Evolutionary conservation across 1,140 invertebrate species (phyloP).

Genomic region (Brachystomella parvula): DNA sequence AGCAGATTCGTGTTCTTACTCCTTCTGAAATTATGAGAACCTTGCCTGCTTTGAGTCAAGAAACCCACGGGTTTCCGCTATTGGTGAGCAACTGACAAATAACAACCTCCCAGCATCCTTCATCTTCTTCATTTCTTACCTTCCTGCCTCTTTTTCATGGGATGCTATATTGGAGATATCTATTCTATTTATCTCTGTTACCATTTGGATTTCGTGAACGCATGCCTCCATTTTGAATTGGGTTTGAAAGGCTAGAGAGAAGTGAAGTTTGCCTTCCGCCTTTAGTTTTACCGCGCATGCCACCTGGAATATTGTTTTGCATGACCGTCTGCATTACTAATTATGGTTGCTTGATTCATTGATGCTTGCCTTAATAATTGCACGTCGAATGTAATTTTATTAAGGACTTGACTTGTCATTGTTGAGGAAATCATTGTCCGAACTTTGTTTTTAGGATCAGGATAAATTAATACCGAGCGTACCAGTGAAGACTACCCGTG

Average conservation of each 20-base stretch:
- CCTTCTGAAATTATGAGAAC: slow-evolving; percentile 79
- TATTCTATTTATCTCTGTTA: not conserved
- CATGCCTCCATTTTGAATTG: not conserved
- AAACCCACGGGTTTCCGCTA: slow-evolving; percentile 21
- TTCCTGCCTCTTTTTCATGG: not conserved
- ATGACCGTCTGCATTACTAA: not conserved
- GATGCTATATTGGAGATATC: not conserved
- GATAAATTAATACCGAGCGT: slow-evolving; percentile 51
- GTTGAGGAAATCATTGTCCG: no score
- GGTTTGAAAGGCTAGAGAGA: not conserved
- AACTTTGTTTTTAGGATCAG: slow-evolving; percentile 52
- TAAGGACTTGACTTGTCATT: not conserved
- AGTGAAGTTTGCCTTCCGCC: no score
- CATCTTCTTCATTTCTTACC: no score
- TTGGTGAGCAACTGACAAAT: slow-evolving; percentile 27
- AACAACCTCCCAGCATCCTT: no score
- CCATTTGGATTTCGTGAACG: not conserved
- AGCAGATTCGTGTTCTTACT: slow-evolving; percentile 73
- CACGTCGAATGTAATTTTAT: not conserved
- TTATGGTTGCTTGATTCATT: not conserved
- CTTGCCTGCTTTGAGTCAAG: slow-evolving; percentile 64
- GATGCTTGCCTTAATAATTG: not conserved
- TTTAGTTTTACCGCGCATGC: not conserved
- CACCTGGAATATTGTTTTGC: no score
- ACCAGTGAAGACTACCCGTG: slow-evolving; percentile 59